Percentiles rank a stretch among this genome's conserved stretches.
Evolutionary conservation across 2,888 invertebrate genomes (phyloP).

Genomic region (Tetragonula carbonaria): DNA sequence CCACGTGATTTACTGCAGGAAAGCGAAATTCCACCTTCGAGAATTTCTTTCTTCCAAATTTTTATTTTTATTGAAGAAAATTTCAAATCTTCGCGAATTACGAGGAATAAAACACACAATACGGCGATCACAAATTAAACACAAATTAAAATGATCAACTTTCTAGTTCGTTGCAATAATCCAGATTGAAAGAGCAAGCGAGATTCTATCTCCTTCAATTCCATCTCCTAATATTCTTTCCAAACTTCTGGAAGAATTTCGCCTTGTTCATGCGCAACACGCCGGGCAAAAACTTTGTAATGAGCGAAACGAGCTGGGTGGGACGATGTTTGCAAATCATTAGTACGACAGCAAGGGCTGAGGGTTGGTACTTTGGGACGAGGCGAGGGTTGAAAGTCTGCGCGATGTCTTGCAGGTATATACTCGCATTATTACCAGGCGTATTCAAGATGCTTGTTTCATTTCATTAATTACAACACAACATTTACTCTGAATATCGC

Average conservation of each 20-base stretch:
- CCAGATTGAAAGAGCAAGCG: not conserved
- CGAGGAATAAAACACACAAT: not conserved
- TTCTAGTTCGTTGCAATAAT: not conserved
- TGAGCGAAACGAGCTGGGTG: constrained; percentile 72
- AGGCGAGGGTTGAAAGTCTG: constrained; percentile 45
- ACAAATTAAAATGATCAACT: not conserved
- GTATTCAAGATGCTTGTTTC: not conserved
- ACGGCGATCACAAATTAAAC: not conserved
- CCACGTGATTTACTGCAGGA: not conserved
- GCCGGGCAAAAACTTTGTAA: constrained; percentile 76
- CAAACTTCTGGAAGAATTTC: constrained; percentile 73
- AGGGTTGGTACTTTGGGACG: constrained; percentile 42
- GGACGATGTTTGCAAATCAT: constrained; percentile 82
- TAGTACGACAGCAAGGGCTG: constrained; percentile 73
- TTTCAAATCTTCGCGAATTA: not conserved
- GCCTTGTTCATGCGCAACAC: constrained; percentile 72
- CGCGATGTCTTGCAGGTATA: constrained; percentile 15
- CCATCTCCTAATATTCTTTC: constrained; percentile 8
- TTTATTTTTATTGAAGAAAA: not conserved
- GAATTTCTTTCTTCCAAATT: not conserved
- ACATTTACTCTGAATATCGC: not conserved
- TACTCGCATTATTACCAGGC: not conserved
- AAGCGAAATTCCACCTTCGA: not conserved
- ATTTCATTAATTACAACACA: constrained; percentile 5
- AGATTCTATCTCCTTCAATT: constrained; percentile 19